Evolutionary conservation across 1,140 invertebrate species (phyloP).

Genomic region (Acyrthosiphon pisum): DNA sequence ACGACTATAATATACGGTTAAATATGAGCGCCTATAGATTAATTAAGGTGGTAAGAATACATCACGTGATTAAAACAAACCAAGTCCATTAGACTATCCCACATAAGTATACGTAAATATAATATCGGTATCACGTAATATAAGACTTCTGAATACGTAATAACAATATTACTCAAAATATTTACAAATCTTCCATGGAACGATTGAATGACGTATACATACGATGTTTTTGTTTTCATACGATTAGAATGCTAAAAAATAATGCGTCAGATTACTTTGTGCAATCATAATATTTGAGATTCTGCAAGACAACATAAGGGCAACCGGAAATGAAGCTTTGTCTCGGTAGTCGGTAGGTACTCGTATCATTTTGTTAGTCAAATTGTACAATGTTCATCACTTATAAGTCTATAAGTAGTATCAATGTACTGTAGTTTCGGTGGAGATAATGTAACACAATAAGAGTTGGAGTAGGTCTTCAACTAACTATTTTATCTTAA

Average conservation of each 20-base stretch:
- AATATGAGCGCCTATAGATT: neutral
- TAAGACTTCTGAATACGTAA: neutral
- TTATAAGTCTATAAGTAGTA: neutral
- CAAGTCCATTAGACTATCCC: neutral
- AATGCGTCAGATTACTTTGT: neutral
- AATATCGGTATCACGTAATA: neutral
- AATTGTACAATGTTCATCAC: neutral
- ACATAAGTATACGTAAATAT: neutral
- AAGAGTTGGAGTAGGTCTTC: constrained; percentile 9
- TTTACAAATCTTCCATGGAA: neutral
- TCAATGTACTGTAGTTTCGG: neutral
- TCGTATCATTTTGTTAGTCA: neutral
- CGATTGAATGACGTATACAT: neutral
- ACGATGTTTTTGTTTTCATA: neutral
- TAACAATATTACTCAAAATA: neutral
- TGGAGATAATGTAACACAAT: neutral
- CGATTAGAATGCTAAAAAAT: neutral
- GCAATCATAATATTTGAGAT: neutral
- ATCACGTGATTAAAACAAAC: neutral
- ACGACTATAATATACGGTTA: neutral
- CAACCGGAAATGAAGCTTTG: neutral
- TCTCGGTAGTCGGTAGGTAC: neutral
- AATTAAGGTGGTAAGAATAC: neutral
- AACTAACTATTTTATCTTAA: neutral
- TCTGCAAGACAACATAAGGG: neutral